phyloP scores from a whole-genome alignment of 1,140 invertebrate genomes.

The Druon quercuslanigerum region DNA sequence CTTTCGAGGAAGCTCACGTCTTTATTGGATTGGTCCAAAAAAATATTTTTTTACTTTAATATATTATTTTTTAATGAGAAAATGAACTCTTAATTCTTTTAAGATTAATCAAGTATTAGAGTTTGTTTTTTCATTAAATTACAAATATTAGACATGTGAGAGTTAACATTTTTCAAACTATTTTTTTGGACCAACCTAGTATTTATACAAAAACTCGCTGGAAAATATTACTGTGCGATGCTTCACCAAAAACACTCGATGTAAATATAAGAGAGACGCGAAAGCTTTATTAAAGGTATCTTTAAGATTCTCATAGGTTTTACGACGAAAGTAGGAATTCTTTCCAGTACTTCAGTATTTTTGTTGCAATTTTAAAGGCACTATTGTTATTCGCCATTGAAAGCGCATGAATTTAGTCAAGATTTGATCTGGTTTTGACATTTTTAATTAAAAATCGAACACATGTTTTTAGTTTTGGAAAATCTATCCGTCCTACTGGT shows the following conservation, averaged over 20 bases:
- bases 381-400: background rate
- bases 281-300: slow-evolving; percentile 5
- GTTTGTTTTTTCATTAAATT: too few relatives aligned
- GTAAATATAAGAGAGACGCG: slow-evolving; percentile 47
- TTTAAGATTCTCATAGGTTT: slow-evolving; percentile 8
- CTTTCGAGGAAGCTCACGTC: background rate
- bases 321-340: slow-evolving; percentile 12
- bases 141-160: too few relatives aligned
- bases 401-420: background rate
- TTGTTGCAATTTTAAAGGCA: background rate
- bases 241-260: slow-evolving; percentile 48
- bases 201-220: background rate
- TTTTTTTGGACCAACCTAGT: background rate
- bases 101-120: too few relatives aligned
- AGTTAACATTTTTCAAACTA: background rate
- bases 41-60: background rate
- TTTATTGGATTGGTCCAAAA: slow-evolving; percentile 5
- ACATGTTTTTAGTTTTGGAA: background rate
- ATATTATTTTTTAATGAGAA: too few relatives aligned
- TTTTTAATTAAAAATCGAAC: background rate
- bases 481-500: background rate
- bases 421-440: background rate
- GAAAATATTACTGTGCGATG: slow-evolving; percentile 4
- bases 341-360: background rate
- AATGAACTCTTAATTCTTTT: too few relatives aligned